A percentile compares a stretch with the other conserved stretches of the same genome.
Evolutionary conservation across 2,888 invertebrate genomes (phyloP).

Genomic region (Aleiodes alternator): DNA sequence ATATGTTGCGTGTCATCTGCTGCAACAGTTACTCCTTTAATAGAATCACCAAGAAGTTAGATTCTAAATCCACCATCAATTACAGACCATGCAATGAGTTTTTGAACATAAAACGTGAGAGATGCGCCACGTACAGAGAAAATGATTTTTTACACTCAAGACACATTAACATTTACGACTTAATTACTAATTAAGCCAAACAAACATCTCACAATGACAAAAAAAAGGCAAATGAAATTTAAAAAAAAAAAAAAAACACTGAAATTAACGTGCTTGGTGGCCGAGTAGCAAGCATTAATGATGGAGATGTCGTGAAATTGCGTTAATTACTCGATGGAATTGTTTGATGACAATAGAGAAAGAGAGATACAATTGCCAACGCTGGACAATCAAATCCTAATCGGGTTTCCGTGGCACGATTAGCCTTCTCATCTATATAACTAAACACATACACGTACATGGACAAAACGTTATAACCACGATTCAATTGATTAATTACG

Average conservation of each 20-base stretch:
- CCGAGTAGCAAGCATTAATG: constrained; percentile 15
- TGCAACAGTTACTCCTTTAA: constrained; percentile 23
- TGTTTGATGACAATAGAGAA: constrained; percentile 18
- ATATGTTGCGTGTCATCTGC: neutral
- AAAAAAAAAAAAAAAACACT: neutral
- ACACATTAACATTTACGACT: constrained; percentile 14
- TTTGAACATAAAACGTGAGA: constrained; percentile 19
- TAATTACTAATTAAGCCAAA: constrained; percentile 29
- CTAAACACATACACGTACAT: neutral
- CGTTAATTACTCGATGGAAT: constrained; percentile 27
- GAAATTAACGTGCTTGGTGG: constrained; percentile 18
- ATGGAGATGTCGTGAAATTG: constrained; percentile 29
- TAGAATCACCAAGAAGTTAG: constrained; percentile 12
- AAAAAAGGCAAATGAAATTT: neutral
- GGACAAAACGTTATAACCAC: constrained; percentile 61
- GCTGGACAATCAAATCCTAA: constrained; percentile 29
- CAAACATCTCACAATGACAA: constrained; percentile 14
- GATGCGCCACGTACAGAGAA: constrained; percentile 16
- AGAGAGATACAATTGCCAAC: constrained; percentile 3
- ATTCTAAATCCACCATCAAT: constrained; percentile 17
- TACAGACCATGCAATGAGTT: constrained; percentile 29
- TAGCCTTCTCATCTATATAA: constrained; percentile 19
- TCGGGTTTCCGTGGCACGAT: constrained; percentile 17
- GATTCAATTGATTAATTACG: constrained; percentile 69
- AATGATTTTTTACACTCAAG: neutral